Conservation (phyloP, 2,113 vertebrate genomes). For the Alosa alosa region DNA sequence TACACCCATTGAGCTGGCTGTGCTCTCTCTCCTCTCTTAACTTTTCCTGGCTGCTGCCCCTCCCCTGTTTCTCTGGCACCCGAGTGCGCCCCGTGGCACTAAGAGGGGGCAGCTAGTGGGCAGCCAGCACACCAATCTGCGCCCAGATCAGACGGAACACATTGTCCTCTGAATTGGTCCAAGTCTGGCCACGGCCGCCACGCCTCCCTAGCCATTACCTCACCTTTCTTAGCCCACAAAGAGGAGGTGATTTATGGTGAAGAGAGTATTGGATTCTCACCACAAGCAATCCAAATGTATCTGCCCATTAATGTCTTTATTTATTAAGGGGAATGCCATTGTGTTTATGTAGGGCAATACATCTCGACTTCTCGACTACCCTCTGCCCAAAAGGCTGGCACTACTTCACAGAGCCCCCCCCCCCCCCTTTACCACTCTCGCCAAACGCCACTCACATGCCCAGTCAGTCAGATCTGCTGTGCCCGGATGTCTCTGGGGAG, state of each 20-base stretch:
- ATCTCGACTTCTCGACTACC: neutral
- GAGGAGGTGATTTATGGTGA: neutral
- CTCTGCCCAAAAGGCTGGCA: slow-evolving; percentile 1
- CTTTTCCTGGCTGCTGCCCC: neutral
- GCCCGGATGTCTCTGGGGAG: neutral
- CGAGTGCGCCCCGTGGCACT: neutral
- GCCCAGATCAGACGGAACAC: neutral
- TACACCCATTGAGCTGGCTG: neutral
- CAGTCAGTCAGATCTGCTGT: slow-evolving; percentile 2
- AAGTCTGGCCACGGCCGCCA: neutral
- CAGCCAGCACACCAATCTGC: neutral
- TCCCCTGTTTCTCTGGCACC: neutral
- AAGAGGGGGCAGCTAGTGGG: neutral
- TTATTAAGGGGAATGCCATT: neutral
- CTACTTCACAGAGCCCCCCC: neutral
- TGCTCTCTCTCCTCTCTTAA: neutral
- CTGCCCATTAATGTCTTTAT: neutral
- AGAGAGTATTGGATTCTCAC: neutral
- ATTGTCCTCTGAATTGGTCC: neutral
- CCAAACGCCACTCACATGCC: neutral
- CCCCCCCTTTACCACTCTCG: neutral
- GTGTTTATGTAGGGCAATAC: neutral
- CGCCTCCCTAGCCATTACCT: neutral
- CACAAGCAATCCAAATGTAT: neutral
- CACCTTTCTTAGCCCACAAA: neutral